Conservation (phyloP, 2,113 vertebrate genomes). For the Sinocyclocheilus anshuiensis region DNA sequence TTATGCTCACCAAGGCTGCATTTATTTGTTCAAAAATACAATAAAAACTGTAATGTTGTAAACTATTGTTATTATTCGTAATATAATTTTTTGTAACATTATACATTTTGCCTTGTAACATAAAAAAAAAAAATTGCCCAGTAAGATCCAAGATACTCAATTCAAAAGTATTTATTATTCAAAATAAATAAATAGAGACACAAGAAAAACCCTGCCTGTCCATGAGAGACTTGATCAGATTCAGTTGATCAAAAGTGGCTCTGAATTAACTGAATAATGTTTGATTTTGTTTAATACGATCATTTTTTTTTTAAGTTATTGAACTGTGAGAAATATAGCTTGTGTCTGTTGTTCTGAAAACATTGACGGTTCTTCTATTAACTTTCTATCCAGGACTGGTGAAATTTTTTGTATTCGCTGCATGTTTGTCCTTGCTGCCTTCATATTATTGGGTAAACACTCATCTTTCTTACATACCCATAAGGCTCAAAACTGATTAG, state of each 20-base stretch:
- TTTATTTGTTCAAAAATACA: background rate
- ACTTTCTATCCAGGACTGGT: background rate
- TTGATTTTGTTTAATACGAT: background rate
- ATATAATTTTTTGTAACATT: background rate
- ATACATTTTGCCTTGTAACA: background rate
- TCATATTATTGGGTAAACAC: constrained; percentile 23
- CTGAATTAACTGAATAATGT: background rate
- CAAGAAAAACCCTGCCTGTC: background rate
- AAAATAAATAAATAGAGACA: background rate
- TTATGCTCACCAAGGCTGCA: background rate
- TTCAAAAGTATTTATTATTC: too few relatives aligned
- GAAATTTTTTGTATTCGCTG: constrained; percentile 18
- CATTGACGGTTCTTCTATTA: background rate
- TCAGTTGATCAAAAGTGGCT: background rate
- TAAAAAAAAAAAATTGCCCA: background rate
- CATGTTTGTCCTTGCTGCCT: constrained; percentile 13
- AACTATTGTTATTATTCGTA: background rate
- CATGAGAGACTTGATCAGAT: background rate
- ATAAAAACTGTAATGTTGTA: background rate
- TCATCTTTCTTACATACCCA: constrained; percentile 38
- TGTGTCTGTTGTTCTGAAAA: background rate
- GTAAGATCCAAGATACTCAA: background rate
- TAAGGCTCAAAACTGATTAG: constrained; percentile 30
- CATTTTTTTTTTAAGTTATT: background rate
- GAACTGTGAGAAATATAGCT: background rate